Evolutionary conservation across 1,140 invertebrate species (phyloP), one percentile per base, ranked within the genome.

Genomic region (Solen grandis): DNA sequence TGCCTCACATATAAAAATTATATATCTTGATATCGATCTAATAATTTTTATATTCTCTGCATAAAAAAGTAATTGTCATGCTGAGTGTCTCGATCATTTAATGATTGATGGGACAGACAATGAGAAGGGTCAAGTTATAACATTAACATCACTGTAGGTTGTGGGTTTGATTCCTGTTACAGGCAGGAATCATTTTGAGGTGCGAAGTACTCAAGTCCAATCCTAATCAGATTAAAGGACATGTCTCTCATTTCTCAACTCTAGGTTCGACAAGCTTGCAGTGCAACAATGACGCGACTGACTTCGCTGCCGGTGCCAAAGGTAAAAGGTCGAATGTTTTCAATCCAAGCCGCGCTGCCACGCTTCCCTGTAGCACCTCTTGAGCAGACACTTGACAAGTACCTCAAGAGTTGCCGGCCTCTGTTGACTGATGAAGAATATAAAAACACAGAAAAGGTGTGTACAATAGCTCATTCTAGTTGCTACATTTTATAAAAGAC

Each of bases 331-430:
- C 77, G 77, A 2, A 80, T 80, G 77, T 80, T 80, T 57, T 80
- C 77, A n/a, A 57, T 80, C 8, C 77, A 80, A 35, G 27, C 68
- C 13, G 66, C 68, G 3, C 41, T 80, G 13, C 68, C 77, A 31
- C 46, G 55, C n/a, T 80, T 72, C 22, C 77, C 77, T 16, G 77
- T 80, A 16, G 59, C 77, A 5, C 68, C 77, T 13, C 35, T 80
- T n/a, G 55, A 80, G n/a, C 77, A 80, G 36, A 80, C 77, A 25
- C 25, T 80, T 38, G 22, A 80, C n/a, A 80, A 70, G 36, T 80
- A 80, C 35, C 50, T 80, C 27, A 16, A 33, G 25, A 63, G 57
- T 8, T n/a, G 69, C 10, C 16, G 60, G 46, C 77, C 77, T 36
- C 22, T 80, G 8, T 35, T 80, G 1, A 25, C 66, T 13, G 77